Evolutionary conservation across 2,113 vertebrate genomes (phyloP).

Genomic region (Paramormyrops kingsleyae): DNA sequence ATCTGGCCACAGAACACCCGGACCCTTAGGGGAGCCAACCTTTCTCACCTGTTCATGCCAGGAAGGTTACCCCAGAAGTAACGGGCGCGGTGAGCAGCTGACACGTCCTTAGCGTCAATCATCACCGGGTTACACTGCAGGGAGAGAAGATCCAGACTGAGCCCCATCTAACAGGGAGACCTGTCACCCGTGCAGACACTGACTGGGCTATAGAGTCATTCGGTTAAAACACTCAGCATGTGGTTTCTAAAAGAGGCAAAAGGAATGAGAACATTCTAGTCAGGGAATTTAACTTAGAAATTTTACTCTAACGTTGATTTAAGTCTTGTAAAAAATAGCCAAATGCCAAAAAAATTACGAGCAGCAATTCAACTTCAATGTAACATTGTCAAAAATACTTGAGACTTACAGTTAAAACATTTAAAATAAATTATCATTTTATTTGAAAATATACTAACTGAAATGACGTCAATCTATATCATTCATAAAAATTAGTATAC

Average conservation of each 20-base stretch:
- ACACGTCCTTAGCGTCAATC: conserved; percentile 97
- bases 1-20: not conserved
- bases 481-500: not conserved
- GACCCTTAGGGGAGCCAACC: not conserved
- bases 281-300: not conserved
- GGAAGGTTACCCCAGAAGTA: conserved; percentile 98
- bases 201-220: not conserved
- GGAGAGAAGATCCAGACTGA: not conserved
- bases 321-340: not conserved
- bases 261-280: not conserved
- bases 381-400: not conserved
- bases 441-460: not conserved
- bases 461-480: not conserved
- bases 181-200: not conserved
- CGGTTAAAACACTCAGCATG: not conserved
- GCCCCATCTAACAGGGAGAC: not conserved
- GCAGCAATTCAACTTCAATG: not conserved
- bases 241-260: not conserved
- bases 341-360: not conserved
- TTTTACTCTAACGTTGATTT: not conserved
- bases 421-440: not conserved
- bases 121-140: conserved; percentile 88
- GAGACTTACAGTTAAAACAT: not conserved
- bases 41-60: conserved; percentile 80
- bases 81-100: conserved; percentile 88